Percentiles rank a stretch among this genome's conserved stretches.
phyloP scores from a whole-genome alignment of 2,888 invertebrate genomes.

The Antheraea yamamai region DNA sequence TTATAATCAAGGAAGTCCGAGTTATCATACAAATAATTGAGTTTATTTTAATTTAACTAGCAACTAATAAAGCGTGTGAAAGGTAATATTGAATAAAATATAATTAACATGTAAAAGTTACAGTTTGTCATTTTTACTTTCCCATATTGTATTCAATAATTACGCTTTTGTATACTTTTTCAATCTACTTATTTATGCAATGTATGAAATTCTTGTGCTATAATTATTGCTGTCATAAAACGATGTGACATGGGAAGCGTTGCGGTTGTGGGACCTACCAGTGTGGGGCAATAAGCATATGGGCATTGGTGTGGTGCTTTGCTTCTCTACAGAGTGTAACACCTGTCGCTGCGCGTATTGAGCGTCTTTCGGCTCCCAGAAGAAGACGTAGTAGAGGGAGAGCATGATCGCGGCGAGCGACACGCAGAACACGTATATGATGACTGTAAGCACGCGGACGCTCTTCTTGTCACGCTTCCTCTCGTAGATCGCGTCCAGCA shows the following conservation, averaged over 20 bases:
- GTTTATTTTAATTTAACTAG: background rate
- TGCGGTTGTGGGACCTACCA: conserved; percentile 75
- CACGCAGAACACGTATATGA: conserved; percentile 96
- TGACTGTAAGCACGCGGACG: conserved; percentile 94
- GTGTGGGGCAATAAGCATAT: conserved; percentile 81
- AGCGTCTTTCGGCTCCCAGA: conserved; percentile 92
- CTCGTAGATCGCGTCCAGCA: conserved; percentile 89
- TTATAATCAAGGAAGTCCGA: background rate
- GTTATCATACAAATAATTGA: background rate
- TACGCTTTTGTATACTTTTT: background rate
- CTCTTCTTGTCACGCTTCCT: conserved; percentile 93
- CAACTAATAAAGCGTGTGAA: background rate
- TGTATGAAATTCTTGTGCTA: background rate
- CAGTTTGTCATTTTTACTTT: background rate
- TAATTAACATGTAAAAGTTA: background rate
- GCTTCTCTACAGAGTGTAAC: conserved; percentile 76
- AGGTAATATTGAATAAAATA: background rate
- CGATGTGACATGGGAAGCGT: conserved; percentile 52
- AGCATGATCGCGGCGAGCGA: conserved; percentile 96
- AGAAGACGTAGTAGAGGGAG: conserved; percentile 95
- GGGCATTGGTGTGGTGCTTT: conserved; percentile 79
- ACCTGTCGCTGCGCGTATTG: conserved; percentile 78
- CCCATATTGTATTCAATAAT: background rate
- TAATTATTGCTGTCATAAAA: conserved; percentile 2
- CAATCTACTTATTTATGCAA: background rate